Percentiles rank a stretch among this genome's conserved stretches.
phyloP scores from a whole-genome alignment of 1,140 invertebrate species.

The Drosophila persimilis region DNA sequence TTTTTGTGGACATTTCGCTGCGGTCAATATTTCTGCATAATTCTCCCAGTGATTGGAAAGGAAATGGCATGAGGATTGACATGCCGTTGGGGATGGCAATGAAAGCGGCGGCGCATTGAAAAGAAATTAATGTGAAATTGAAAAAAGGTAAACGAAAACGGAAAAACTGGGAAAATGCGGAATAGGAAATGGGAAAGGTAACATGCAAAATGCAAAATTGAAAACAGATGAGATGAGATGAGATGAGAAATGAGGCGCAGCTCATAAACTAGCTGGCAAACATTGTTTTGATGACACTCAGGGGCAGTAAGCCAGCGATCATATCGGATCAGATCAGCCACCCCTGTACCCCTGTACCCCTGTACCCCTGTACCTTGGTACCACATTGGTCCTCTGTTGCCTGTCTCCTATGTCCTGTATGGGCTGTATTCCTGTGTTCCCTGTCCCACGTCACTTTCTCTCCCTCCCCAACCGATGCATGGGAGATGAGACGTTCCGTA shows the following conservation, averaged over 20 bases:
- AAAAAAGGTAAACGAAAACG: conserved; percentile 36
- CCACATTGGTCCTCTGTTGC: background rate
- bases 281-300: conserved; percentile 80
- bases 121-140: conserved; percentile 80
- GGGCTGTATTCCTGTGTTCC: background rate
- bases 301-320: conserved; percentile 43
- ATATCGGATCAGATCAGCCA: conserved; percentile 3
- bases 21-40: conserved; percentile 66
- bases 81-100: conserved; percentile 13
- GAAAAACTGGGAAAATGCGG: conserved; percentile 9
- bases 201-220: conserved; percentile 51
- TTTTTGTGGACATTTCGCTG: conserved; percentile 63
- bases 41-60: conserved; percentile 10
- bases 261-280: conserved; percentile 78
- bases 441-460: background rate
- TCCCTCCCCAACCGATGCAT: background rate
- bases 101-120: conserved; percentile 45
- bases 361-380: background rate
- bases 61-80: too few species aligned
- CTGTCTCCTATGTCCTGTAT: too few species aligned
- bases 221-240: conserved; percentile 41
- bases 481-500: conserved; percentile 44
- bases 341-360: conserved; percentile 22
- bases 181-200: conserved; percentile 36
- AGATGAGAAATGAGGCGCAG: conserved; percentile 60